Evolutionary conservation across 2,113 vertebrate species (phyloP).

Genomic region (Peucedramus taeniatus): DNA sequence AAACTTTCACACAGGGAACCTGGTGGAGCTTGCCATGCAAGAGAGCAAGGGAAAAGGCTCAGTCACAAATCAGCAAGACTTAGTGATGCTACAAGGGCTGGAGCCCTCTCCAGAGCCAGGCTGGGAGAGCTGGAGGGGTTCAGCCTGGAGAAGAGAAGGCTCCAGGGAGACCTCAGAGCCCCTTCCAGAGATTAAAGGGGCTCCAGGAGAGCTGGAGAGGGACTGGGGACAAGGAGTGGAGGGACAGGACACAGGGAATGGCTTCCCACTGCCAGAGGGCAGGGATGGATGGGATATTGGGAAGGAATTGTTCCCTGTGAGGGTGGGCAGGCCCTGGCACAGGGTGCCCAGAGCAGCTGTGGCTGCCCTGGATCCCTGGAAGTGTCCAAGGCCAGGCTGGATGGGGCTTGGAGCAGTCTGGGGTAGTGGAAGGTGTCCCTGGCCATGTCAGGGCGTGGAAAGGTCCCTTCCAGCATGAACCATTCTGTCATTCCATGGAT

Average conservation of each 20-base stretch:
- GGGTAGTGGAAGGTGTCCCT: not conserved
- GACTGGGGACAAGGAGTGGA: accelerated
- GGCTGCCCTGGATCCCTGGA: not conserved
- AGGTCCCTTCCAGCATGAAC: not conserved
- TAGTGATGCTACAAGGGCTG: not conserved
- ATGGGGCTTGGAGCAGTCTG: accelerated
- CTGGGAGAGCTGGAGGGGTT: not conserved
- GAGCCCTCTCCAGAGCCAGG: not conserved
- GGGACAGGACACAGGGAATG: not conserved
- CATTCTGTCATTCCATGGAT: not conserved
- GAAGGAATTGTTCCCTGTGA: accelerated
- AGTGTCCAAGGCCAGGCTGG: not conserved
- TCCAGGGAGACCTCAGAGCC: not conserved
- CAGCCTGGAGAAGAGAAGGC: not conserved
- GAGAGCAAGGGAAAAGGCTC: not conserved
- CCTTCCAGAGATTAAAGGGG: accelerated
- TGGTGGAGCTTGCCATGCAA: not conserved
- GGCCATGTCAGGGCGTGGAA: not conserved
- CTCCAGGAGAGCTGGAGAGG: not conserved
- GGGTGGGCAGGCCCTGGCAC: not conserved
- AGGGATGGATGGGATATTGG: not conserved
- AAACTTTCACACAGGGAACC: not conserved
- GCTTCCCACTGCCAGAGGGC: not conserved
- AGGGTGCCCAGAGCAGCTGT: not conserved
- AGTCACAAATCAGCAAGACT: not conserved